Percentiles rank a stretch among this genome's conserved stretches.
These are phyloP conservation scores for Chloropsis cyanopogon DNA, from an alignment of 2,113 vertebrate genomes.

Conservation along the genomic window DNA sequence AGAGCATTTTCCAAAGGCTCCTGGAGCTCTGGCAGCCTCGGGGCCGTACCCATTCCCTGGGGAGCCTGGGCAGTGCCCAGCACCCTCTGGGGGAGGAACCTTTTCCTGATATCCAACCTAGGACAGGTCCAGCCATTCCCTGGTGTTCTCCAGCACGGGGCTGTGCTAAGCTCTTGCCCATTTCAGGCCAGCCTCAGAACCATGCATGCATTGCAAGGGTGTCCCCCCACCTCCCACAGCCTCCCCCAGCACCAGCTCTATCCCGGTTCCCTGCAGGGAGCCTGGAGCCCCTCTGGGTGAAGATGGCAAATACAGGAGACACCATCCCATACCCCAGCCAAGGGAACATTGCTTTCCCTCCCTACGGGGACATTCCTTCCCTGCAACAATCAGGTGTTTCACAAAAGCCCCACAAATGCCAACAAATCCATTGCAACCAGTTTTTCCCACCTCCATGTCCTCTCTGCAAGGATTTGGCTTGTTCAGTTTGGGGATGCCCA, in stretches of 20 bases:
- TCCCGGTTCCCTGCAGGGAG: not conserved
- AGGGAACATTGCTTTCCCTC: not conserved
- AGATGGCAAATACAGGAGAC: not conserved
- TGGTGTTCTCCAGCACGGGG: not conserved
- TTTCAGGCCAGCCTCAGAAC: not conserved
- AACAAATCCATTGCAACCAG: not conserved
- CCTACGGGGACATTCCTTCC: not conserved
- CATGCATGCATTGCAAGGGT: fast-evolving
- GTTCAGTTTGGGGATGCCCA: not conserved
- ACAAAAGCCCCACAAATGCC: not conserved
- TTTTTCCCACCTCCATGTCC: not conserved
- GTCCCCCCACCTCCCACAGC: not conserved
- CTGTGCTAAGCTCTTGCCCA: not conserved
- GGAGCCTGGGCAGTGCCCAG: fast-evolving
- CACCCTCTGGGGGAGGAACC: not conserved
- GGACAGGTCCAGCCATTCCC: not conserved
- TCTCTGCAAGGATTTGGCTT: not conserved
- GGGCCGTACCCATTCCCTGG: fast-evolving
- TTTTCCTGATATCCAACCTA: not conserved
- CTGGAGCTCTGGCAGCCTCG: not conserved
- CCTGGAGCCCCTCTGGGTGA: not conserved
- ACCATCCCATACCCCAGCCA: not conserved
- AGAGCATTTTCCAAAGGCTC: fast-evolving
- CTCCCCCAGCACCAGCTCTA: not conserved
- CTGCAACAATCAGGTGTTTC: not conserved